These are phyloP conservation scores for Acrocephalus scirpaceus DNA, from an alignment of 2,797 vertebrate species.

Conservation along the genomic window DNA sequence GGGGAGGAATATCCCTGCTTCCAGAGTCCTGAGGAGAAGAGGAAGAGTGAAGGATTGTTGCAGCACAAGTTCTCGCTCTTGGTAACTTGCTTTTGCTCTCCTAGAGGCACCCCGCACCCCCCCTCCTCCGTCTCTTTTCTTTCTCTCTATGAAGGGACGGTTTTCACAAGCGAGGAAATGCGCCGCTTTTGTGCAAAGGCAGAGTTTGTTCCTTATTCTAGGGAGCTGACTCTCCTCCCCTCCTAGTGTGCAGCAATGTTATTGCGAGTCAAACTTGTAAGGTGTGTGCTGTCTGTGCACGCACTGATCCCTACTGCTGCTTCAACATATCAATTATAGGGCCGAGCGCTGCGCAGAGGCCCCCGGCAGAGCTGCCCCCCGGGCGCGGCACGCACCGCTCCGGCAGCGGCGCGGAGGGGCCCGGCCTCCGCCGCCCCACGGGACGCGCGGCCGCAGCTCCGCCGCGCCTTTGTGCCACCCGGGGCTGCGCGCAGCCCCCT, in stretches of 20 bases:
- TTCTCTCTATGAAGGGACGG: constrained; percentile 20
- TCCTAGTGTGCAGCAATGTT: constrained; percentile 59
- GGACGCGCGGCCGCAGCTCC: not conserved
- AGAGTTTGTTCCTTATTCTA: constrained; percentile 70
- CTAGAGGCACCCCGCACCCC: not conserved
- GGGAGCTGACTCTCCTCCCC: constrained; percentile 67
- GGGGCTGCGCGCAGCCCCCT: not conserved
- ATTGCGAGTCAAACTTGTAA: constrained; percentile 68
- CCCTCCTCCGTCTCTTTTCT: not conserved
- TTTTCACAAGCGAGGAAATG: constrained; percentile 41
- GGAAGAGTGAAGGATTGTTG: constrained; percentile 30
- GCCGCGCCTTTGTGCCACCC: not conserved
- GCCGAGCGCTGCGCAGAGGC: not conserved
- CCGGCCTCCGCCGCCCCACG: not conserved
- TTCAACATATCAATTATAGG: constrained; percentile 28
- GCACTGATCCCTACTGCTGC: constrained; percentile 3
- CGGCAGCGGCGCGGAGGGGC: not conserved
- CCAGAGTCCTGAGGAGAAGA: constrained; percentile 24
- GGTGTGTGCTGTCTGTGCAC: not conserved
- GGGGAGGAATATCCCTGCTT: constrained; percentile 34
- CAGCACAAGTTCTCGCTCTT: constrained; percentile 55
- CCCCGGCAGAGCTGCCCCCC: constrained; percentile 10
- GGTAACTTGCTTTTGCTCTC: constrained; percentile 35
- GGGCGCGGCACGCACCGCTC: constrained; percentile 17
- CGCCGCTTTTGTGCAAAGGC: constrained; percentile 69